phyloP scores from a whole-genome alignment of 2,888 invertebrate species.

The Parnassius glacialis region DNA sequence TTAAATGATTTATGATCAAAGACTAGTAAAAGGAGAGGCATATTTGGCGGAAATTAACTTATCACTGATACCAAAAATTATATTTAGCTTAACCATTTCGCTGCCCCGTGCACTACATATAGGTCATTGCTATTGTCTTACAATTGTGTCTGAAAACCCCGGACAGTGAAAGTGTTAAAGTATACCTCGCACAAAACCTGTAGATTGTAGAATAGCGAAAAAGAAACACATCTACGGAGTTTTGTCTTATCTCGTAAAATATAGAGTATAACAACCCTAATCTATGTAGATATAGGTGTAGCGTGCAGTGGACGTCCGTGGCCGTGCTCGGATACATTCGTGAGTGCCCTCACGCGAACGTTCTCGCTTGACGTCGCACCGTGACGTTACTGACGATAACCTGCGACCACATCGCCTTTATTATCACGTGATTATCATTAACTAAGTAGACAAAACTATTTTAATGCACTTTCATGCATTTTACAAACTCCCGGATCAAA shows the following conservation, averaged over 20 bases:
- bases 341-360: slow-evolving; percentile 68
- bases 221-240: no score
- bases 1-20: no score
- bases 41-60: no score
- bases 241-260: neutral
- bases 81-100: no score
- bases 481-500: no score
- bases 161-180: neutral
- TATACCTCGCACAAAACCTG: neutral
- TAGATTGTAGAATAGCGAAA: neutral
- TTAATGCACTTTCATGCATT: no score
- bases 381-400: slow-evolving; percentile 57
- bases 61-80: no score
- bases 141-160: no score
- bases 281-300: slow-evolving; percentile 10
- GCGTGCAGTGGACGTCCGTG: slow-evolving; percentile 41
- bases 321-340: slow-evolving; percentile 62
- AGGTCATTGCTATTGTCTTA: no score
- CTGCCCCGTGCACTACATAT: no score
- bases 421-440: slow-evolving; percentile 29
- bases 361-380: slow-evolving; percentile 56
- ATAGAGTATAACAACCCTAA: slow-evolving; percentile 6
- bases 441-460: neutral
- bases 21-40: no score
- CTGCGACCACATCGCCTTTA: slow-evolving; percentile 43